Evolutionary conservation across 2,113 vertebrate genomes (phyloP), one percentile per base, ranked within the genome.

Genomic region (Pimephales promelas): DNA sequence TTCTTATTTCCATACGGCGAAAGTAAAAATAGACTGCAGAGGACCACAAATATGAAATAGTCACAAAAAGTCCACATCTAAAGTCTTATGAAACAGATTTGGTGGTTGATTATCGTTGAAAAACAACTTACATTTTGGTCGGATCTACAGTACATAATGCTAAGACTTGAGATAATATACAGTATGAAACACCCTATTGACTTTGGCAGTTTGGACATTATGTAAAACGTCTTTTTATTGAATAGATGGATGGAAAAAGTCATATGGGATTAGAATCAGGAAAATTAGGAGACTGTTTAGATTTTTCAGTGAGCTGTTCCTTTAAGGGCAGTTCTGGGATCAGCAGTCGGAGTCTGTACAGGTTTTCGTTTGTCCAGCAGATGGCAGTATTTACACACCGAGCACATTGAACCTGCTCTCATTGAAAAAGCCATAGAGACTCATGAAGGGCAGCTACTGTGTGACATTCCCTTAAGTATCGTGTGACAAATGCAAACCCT

Each of bases 341-440:
- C 14, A 31, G 26, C 8, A 31, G 26, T 45, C 16, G 22, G 40
- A 26, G n/a, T 45, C 36, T 43, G 24, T 64, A 18, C 31, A 45
- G 36, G 5, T 49, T 18, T n/a, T 22, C 13, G 2, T n/a, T 28
- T 79, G 54, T 34, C 87, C 94, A 92, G 85, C 82, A 93, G 94
- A 88, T 92, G 94, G 93, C 93, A 94, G 90, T 93, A 89, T 81
- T 66, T 84, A 71, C 90, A 90, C 91, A 90, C 73, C 52, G 0
- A 13, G 11, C 20, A 43, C 70, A 70, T 75, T n/a, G 18, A n/a
- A 26, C 40, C 11, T 79, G 76, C 61, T 64, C 43, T 45, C 49
- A 36, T n/a, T 64, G 43, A 52, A 74, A 79, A 79, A 75, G 64
- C 75, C 76, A 68, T 36, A 73, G 56, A 54, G 56, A 61, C 68